Conservation (phyloP, 2,888 invertebrate species). For the Odontothrips loti region DNA sequence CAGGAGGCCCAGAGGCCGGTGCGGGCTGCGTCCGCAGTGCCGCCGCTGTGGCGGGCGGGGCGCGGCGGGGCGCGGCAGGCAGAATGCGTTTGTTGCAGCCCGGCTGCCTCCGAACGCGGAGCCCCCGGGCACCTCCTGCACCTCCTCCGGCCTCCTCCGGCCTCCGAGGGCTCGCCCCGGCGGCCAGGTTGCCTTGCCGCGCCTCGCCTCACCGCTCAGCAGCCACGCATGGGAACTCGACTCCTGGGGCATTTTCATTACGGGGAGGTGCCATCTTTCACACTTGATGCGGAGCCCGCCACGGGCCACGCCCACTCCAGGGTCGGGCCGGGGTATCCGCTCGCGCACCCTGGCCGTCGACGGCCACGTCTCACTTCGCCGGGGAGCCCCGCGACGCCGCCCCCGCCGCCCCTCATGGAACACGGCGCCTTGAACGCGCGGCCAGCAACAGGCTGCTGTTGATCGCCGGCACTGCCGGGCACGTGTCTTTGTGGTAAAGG, state of each 20-base stretch:
- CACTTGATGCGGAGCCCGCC: background rate
- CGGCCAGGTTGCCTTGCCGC: background rate
- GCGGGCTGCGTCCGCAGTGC: background rate
- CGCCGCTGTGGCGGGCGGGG: background rate
- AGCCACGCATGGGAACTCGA: background rate
- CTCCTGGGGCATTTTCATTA: background rate
- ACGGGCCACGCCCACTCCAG: background rate
- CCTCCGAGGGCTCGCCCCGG: background rate
- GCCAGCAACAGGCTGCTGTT: slow-evolving; percentile 12
- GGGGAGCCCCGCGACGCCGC: no score
- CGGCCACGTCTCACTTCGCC: no score
- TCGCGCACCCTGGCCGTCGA: no score
- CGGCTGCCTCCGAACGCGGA: no score
- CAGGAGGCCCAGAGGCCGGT: background rate
- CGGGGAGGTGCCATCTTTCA: background rate
- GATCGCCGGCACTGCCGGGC: background rate
- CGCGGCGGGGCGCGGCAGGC: background rate
- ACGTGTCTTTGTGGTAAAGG: background rate
- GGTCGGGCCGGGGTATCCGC: background rate
- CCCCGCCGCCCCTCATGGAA: no score
- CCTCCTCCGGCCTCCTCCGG: no score
- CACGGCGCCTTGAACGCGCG: background rate
- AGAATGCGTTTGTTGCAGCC: no score
- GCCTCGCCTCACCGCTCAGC: background rate
- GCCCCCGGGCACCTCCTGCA: no score